phyloP scores from a whole-genome alignment of 2,797 vertebrate genomes.

The Dipus sagitta region DNA sequence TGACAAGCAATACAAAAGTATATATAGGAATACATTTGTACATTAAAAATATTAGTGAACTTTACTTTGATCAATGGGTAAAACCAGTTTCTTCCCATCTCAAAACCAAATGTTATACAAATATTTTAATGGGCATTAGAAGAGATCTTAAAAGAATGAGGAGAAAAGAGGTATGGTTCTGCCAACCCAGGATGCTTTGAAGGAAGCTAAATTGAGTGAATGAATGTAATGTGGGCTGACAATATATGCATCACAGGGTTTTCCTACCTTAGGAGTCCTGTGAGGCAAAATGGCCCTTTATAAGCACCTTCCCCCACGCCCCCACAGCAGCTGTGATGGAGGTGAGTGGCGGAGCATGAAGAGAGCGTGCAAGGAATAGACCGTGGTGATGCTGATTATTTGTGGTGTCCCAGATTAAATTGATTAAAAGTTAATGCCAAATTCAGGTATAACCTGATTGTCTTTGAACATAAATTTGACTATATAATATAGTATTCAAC shows the following conservation, averaged over 20 bases:
- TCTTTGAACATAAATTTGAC: conserved; percentile 31
- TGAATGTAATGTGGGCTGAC: background rate
- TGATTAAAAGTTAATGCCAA: background rate
- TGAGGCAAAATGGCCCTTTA: background rate
- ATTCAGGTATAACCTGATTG: background rate
- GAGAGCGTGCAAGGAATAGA: background rate
- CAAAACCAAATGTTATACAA: background rate
- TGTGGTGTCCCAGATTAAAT: background rate
- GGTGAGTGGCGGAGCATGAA: rapidly evolving
- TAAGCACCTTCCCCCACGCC: background rate
- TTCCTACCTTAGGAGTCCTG: background rate
- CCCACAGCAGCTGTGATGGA: background rate
- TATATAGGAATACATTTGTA: background rate
- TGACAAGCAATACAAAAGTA: background rate
- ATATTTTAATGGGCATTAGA: background rate
- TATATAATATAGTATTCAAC: background rate
- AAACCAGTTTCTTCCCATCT: background rate
- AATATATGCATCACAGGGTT: background rate
- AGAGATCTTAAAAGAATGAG: conserved; percentile 9
- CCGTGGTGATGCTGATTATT: background rate
- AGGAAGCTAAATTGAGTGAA: background rate
- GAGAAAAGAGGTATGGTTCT: background rate
- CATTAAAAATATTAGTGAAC: background rate
- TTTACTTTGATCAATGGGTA: background rate
- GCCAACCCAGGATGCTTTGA: background rate